These are phyloP conservation scores for Orius insidiosus DNA, from an alignment of 1,140 invertebrate genomes.

Conservation along the genomic window DNA sequence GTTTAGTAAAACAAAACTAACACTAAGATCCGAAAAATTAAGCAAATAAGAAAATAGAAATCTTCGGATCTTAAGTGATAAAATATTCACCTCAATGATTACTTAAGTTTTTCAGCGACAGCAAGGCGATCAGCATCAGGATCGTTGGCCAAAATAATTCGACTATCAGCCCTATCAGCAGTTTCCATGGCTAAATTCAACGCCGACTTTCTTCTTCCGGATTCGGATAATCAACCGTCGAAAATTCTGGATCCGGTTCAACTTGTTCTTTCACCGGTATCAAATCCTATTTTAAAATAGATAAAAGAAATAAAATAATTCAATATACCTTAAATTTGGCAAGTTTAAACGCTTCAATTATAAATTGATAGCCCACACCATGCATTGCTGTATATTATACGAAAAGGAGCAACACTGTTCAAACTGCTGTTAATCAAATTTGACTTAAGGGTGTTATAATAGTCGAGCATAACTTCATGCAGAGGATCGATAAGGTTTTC, in stretches of 20 bases:
- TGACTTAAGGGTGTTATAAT: constrained; percentile 37
- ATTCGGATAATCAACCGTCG: constrained; percentile 94
- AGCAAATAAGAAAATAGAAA: too few relatives aligned
- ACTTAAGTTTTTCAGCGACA: constrained; percentile 59
- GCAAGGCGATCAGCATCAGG: constrained; percentile 95
- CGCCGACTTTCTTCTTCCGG: constrained; percentile 88
- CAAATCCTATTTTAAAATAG: constrained; percentile 35
- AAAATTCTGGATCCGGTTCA: constrained; percentile 88
- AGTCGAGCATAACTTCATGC: constrained; percentile 40
- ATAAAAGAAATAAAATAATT: too few relatives aligned
- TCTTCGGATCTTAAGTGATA: too few relatives aligned
- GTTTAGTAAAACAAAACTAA: too few relatives aligned
- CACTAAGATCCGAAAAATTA: too few relatives aligned
- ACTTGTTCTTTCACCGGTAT: constrained; percentile 70
- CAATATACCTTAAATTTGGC: constrained; percentile 55
- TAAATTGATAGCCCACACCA: constrained; percentile 78
- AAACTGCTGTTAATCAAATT: constrained; percentile 3
- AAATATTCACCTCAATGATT: too few relatives aligned
- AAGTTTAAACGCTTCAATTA: constrained; percentile 53
- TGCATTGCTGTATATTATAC: constrained; percentile 94
- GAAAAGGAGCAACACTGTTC: constrained; percentile 42
- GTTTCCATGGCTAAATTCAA: constrained; percentile 69
- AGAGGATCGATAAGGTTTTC: constrained; percentile 35
- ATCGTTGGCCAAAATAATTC: constrained; percentile 89
- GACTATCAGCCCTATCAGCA: constrained; percentile 50